Evolutionary conservation across 2,888 invertebrate species (phyloP).

Genomic region (Lasioglossum zephyrum): DNA sequence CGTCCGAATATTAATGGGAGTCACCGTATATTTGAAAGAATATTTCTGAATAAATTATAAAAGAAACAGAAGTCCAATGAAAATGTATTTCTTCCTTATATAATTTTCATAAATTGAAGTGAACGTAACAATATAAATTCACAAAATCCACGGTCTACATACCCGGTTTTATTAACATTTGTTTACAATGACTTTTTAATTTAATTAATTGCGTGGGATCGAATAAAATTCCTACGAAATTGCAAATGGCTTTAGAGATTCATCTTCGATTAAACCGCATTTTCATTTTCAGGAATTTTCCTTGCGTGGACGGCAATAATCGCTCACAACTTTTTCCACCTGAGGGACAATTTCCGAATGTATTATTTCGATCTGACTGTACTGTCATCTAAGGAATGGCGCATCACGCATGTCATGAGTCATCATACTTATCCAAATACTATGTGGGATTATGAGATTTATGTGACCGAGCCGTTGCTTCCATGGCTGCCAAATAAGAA

Average conservation of each 20-base stretch:
- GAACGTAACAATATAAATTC: neutral
- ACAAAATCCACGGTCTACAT: neutral
- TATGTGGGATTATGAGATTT: conserved; percentile 90
- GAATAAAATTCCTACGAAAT: neutral
- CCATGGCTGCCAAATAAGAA: conserved; percentile 87
- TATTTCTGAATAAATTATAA: neutral
- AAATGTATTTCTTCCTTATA: neutral
- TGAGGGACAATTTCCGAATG: conserved; percentile 91
- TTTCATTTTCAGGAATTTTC: conserved; percentile 84
- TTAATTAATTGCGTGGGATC: neutral
- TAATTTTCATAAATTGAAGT: neutral
- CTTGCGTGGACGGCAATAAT: conserved; percentile 87
- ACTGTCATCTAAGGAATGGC: conserved; percentile 89
- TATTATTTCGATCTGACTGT: conserved; percentile 90
- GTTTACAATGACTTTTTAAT: neutral
- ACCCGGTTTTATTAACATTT: neutral
- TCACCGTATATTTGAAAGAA: neutral
- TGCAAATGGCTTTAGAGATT: neutral
- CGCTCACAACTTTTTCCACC: conserved; percentile 92
- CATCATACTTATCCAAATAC: conserved; percentile 93
- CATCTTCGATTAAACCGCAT: neutral
- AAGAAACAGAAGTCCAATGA: neutral
- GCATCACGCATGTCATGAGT: conserved; percentile 90
- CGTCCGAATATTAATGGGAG: too few species aligned
- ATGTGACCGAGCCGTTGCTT: conserved; percentile 88